Conservation (phyloP, 2,888 invertebrate species). For the Actias luna region DNA sequence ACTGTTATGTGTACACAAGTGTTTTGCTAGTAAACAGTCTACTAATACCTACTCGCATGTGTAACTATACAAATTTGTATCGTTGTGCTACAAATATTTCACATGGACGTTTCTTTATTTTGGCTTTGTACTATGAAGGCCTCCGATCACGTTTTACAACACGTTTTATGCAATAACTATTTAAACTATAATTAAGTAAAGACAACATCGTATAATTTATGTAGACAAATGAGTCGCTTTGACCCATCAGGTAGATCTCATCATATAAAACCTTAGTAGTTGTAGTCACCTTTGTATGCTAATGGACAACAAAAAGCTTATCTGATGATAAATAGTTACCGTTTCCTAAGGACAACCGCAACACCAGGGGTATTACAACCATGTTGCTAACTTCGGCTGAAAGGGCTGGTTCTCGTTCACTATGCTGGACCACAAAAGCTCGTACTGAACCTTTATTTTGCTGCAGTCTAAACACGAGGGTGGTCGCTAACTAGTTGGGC, state of each 20-base stretch:
- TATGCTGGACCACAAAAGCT: too few relatives aligned
- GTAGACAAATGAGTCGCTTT: not conserved
- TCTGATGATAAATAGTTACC: too few relatives aligned
- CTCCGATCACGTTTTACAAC: not conserved
- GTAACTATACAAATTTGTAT: not conserved
- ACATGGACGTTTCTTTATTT: conserved; percentile 1
- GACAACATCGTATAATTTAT: not conserved
- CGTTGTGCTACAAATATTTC: not conserved
- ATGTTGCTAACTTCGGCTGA: too few relatives aligned
- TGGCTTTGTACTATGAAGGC: not conserved
- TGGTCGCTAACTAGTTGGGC: too few relatives aligned
- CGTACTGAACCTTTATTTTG: too few relatives aligned
- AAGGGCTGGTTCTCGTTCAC: too few relatives aligned
- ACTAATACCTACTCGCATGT: conserved; percentile 9
- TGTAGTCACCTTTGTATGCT: too few relatives aligned
- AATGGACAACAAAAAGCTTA: too few relatives aligned
- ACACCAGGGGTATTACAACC: too few relatives aligned
- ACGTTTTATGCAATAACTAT: not conserved
- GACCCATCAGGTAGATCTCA: too few relatives aligned
- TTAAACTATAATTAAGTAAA: not conserved
- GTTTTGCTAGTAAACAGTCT: conserved; percentile 22
- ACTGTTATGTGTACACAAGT: conserved; percentile 29
- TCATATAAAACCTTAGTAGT: not conserved
- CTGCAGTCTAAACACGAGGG: too few relatives aligned
- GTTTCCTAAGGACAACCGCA: too few relatives aligned